Evolutionary conservation across 2,888 invertebrate genomes (phyloP), one percentile per base, ranked within the genome.

Genomic region (Tuta absoluta): DNA sequence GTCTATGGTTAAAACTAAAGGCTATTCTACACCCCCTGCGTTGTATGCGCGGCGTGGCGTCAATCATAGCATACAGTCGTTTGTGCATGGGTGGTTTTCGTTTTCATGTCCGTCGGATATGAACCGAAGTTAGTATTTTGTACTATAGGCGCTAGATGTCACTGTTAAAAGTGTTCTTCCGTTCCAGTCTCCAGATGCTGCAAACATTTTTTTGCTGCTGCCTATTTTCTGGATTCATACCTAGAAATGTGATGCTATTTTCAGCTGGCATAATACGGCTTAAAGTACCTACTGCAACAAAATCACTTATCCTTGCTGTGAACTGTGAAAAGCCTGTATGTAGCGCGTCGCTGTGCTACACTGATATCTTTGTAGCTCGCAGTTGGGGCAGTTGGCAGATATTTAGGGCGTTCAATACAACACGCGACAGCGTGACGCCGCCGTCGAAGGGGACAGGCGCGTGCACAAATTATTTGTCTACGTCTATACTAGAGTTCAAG

Each of bases 391-490:
- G 49, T 75, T 76, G 73, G 71, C 76, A 71, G 71, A 68, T 73
- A 75, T 75, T 74, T 68, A 61, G 53, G 53, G 58, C 63, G 76
- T 70, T 75, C 75, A 72, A 77, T 80, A 77, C 75, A 77, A 28
- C 74, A 73, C 67, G 78, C 80, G 81, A 78, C 82, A 72, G 64
- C 63, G 66, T 70, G 81, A 74, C 80, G 81, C 80, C 81, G 61
- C 23, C 49, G 21, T 11, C 49, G 17, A 14, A 7, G 71, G 75
- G 72, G 75, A 76, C 72, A 73, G 28, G 71, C 68, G 23, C 14
- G n/a, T 14, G 28, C 23, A 53, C 23, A 53, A 53, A 5, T 28
- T 28, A 28, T 17, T 19, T 17, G 48, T n/a, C n/a, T 48, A 48
- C 8, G 17, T 45, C 45, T 45, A 7, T 7, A 45, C 5, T 17